Base-by-base conservation (phyloP, 2,888 invertebrate genomes). In the Sarcophaga caerulescens region DNA sequence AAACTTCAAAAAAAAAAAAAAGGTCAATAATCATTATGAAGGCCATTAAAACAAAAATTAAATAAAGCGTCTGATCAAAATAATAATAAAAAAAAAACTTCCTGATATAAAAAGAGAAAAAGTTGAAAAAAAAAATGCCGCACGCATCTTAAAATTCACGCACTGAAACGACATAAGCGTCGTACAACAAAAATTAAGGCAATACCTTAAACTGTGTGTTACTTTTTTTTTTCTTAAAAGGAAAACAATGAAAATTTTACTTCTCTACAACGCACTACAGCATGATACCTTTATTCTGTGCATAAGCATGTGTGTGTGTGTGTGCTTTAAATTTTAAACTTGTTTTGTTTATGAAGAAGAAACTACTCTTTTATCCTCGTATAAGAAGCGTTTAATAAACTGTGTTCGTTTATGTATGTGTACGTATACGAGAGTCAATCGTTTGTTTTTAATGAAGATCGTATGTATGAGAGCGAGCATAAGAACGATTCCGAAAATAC, bases 11-110 rank as follows among this genome's bases (percentile, higher is more conserved):
- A n/a, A 80, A 80, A 59, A n/a, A 80, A 59, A 65, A 52, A 89
- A 91, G 92, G 91, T 91, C 91, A 92, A 92, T 90, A 91, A 88
- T 91, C 91, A 91, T 85, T 88, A 83, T 84, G 90, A 92, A 92
- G 92, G 92, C 89, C 90, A 88, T 74, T 77, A 65, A 84, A 74
- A 70, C 76, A 14, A 25, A n/a, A 59, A 62, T 21, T 68, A 23
- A 10, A 10, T 12, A n/a, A 10, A 63, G 35, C n/a, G 59, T 52
- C 52, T 52, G 52, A 52, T 52, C 66, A 23, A 70, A 69, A 52
- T 45, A 62, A 19, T 8, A 73, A 60, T 17, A 73, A 25, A 65
- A 57, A 25, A 47, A 78, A 79, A 52, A 25, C 63, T 74, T 74
- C 73, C 78, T 78, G 68, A 68, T 57, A 57, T 63, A 68, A n/a